phyloP scores from a whole-genome alignment of 2,113 vertebrate genomes.

The Bolborhynchus lineola region DNA sequence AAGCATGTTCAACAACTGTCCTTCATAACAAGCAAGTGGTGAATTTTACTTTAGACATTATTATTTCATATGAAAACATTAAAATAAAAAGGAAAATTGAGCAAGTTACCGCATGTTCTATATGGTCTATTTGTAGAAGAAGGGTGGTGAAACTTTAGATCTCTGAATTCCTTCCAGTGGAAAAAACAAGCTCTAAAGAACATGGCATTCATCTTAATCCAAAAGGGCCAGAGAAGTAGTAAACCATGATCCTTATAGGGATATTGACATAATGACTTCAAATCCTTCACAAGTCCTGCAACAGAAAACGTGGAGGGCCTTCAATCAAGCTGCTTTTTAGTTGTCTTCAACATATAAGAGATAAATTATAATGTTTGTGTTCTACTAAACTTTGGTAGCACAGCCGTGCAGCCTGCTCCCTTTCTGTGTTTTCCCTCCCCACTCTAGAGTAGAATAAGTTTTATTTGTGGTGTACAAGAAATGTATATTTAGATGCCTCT shows the following conservation, averaged over 20 bases:
- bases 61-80: neutral
- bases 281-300: slow-evolving; percentile 4
- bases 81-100: neutral
- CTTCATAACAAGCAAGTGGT: neutral
- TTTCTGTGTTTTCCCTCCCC: neutral
- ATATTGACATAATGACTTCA: slow-evolving; percentile 4
- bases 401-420: neutral
- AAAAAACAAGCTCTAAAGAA: slow-evolving; percentile 9
- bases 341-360: neutral
- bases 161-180: slow-evolving; percentile 33
- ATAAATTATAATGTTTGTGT: neutral
- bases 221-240: slow-evolving; percentile 7
- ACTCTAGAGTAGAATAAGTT: neutral
- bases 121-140: slow-evolving; percentile 51
- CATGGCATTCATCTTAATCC: slow-evolving; percentile 30
- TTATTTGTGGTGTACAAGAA: neutral
- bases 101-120: neutral
- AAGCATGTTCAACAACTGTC: neutral
- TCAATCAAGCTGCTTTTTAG: neutral
- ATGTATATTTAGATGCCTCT: neutral
- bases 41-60: neutral
- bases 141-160: slow-evolving; percentile 42
- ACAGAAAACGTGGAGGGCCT: neutral
- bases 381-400: neutral
- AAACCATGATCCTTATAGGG: neutral